Evolutionary conservation across 2,113 vertebrate species (phyloP).

Genomic region (Piaya cayana): DNA sequence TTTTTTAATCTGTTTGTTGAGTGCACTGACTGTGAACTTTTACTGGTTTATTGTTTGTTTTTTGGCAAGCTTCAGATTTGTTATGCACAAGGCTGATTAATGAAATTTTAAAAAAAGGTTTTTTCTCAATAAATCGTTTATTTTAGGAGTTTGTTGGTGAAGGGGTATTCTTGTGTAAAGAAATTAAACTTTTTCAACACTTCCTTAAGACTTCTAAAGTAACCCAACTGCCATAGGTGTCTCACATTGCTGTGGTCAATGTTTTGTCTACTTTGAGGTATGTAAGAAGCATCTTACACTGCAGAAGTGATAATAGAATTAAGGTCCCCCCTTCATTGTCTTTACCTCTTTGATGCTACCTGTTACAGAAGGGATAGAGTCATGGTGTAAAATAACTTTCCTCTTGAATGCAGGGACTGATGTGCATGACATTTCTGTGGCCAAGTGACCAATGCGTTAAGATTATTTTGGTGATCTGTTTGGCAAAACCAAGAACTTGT

Average conservation of each 20-base stretch:
- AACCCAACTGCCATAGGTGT: neutral
- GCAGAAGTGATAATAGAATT: neutral
- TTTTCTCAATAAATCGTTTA: constrained; percentile 89
- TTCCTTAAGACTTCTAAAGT: neutral
- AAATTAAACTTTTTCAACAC: neutral
- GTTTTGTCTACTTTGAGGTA: neutral
- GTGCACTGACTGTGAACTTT: constrained; percentile 83
- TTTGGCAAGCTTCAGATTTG: constrained; percentile 77
- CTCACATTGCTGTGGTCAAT: neutral
- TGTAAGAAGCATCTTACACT: neutral
- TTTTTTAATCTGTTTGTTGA: constrained; percentile 74
- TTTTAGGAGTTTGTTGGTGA: constrained; percentile 78
- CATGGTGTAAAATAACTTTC: neutral
- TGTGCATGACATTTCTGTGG: neutral
- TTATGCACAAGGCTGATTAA: constrained; percentile 76
- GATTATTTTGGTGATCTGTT: neutral
- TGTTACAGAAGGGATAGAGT: neutral
- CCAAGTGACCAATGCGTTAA: neutral
- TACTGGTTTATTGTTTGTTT: constrained; percentile 65
- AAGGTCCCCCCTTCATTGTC: neutral
- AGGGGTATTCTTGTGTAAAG: neutral
- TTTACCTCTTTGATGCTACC: neutral
- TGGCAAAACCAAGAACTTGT: neutral
- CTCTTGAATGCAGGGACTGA: neutral
- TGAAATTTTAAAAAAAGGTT: constrained; percentile 71